Evolutionary conservation across 2,888 invertebrate genomes (phyloP).

Genomic region (Gymnocheta viridis): DNA sequence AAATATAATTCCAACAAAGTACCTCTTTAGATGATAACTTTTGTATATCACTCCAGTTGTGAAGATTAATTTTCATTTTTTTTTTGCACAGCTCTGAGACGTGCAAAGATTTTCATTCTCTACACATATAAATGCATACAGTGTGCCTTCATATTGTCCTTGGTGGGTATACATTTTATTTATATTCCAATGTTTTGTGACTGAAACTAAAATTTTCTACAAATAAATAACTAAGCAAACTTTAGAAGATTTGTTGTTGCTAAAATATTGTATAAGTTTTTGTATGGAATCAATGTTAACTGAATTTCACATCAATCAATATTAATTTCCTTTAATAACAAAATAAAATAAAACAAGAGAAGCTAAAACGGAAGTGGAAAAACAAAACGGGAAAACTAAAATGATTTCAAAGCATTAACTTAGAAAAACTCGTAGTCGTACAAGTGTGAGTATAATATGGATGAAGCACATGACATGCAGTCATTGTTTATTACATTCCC

Average conservation of each 20-base stretch:
- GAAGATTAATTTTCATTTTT: no score
- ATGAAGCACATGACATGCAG: constrained; percentile 9
- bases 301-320: constrained; percentile 72
- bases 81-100: no score
- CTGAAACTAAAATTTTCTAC: constrained; percentile 23
- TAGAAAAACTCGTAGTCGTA: constrained; percentile 5
- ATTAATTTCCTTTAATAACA: constrained; percentile 72
- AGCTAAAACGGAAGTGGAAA: constrained; percentile 11
- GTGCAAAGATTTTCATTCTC: not conserved
- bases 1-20: no score
- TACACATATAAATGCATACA: no score
- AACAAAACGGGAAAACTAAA: constrained; percentile 24
- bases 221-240: constrained; percentile 20
- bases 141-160: not conserved
- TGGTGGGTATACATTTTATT: not conserved
- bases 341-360: constrained; percentile 18
- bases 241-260: constrained; percentile 33
- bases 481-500: constrained; percentile 1
- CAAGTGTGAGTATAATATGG: not conserved
- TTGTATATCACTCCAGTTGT: no score
- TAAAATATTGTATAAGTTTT: constrained; percentile 25
- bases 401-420: constrained; percentile 22
- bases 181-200: constrained; percentile 31
- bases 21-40: no score
- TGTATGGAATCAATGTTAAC: constrained; percentile 65